phyloP scores from a whole-genome alignment of 2,888 invertebrate species.

The Bellardia bayeri region DNA sequence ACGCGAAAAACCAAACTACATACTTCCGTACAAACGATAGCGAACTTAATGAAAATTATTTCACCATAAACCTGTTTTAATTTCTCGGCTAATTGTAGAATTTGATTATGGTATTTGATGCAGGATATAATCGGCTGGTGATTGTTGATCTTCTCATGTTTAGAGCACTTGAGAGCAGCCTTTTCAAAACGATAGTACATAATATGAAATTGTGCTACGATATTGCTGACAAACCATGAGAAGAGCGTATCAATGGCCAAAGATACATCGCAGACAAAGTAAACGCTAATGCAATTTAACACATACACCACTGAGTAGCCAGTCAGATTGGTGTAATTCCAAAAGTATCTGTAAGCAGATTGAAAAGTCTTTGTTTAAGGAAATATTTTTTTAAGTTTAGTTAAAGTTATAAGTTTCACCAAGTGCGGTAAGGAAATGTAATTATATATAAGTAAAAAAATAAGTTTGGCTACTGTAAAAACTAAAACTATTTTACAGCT shows the following conservation, averaged over 20 bases:
- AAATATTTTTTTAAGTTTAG: too few relatives aligned
- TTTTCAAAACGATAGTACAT: neutral
- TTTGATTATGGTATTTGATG: conserved; percentile 52
- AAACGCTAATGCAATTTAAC: conserved; percentile 15
- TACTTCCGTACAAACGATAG: conserved; percentile 52
- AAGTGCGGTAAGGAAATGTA: too few relatives aligned
- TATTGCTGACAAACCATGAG: conserved; percentile 60
- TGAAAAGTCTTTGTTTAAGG: neutral
- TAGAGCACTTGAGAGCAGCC: too few relatives aligned
- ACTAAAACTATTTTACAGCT: too few relatives aligned
- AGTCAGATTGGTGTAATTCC: conserved; percentile 3
- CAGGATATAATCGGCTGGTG: neutral
- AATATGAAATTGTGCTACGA: conserved; percentile 55
- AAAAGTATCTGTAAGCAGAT: conserved; percentile 43
- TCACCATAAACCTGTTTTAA: conserved; percentile 47
- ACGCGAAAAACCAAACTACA: conserved; percentile 53
- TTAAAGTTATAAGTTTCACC: too few relatives aligned
- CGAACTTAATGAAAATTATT: conserved; percentile 62
- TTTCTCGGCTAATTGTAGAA: conserved; percentile 29
- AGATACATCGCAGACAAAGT: conserved; percentile 3
- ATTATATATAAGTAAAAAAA: too few relatives aligned
- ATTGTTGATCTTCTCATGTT: neutral
- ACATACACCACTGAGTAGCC: conserved; percentile 41
- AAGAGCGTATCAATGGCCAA: conserved; percentile 57
- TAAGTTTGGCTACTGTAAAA: too few relatives aligned